A percentile compares a stretch with the other conserved stretches of the same genome.
phyloP scores from a whole-genome alignment of 2,797 vertebrate species.

The Psittacula echo region DNA sequence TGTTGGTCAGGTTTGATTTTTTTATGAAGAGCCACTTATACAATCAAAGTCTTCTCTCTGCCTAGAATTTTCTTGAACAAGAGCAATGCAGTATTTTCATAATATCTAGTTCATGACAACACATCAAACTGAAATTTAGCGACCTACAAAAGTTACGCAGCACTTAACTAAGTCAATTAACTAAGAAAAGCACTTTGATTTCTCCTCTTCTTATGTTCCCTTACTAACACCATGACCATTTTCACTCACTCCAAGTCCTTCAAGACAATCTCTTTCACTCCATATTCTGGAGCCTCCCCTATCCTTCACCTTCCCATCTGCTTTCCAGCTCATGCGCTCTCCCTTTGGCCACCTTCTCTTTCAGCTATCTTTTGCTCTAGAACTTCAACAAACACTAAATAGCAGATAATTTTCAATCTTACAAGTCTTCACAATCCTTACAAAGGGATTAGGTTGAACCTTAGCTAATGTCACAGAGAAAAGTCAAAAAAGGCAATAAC shows the following conservation, averaged over 20 bases:
- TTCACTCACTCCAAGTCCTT: background rate
- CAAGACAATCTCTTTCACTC: background rate
- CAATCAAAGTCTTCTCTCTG: background rate
- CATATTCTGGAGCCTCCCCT: background rate
- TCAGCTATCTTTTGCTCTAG: background rate
- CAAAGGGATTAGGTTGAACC: background rate
- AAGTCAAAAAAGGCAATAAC: background rate
- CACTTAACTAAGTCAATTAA: background rate
- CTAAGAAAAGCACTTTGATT: background rate
- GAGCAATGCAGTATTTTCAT: background rate
- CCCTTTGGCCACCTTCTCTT: background rate
- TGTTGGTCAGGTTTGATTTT: background rate
- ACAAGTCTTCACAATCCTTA: background rate
- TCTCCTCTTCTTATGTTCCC: background rate
- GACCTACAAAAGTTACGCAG: background rate
- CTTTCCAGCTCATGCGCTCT: background rate
- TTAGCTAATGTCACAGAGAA: background rate
- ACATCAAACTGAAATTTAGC: background rate
- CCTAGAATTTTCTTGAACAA: background rate
- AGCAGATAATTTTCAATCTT: background rate
- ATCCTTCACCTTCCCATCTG: background rate
- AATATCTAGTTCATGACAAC: accelerated
- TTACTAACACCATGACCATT: background rate
- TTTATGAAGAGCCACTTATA: background rate
- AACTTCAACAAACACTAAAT: background rate